Percentiles rank a stretch among this genome's conserved stretches.
These are phyloP conservation scores for Chionoecetes opilio DNA, from an alignment of 1,140 invertebrate genomes.

Conservation along the genomic window DNA sequence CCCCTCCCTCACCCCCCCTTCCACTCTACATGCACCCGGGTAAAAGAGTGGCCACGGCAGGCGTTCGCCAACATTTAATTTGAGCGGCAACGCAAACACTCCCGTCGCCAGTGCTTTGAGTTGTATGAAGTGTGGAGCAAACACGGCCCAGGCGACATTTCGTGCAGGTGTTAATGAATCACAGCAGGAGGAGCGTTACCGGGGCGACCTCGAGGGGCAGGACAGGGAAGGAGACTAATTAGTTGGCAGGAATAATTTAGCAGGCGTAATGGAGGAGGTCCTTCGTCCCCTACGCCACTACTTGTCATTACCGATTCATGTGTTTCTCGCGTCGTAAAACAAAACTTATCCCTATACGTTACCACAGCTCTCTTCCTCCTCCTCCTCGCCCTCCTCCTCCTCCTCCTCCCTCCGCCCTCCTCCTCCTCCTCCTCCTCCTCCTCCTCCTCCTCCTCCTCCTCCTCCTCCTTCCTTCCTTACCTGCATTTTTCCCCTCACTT, in stretches of 20 bases:
- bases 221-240: background rate
- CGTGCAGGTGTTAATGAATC: constrained; percentile 2
- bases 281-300: background rate
- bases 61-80: background rate
- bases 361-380: background rate
- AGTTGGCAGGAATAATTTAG: background rate
- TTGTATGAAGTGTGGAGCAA: background rate
- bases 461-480: too few relatives aligned
- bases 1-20: too few relatives aligned
- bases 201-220: background rate
- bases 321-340: too few relatives aligned
- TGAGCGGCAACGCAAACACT: constrained; percentile 14
- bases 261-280: background rate
- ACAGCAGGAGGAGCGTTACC: constrained; percentile 1
- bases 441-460: too few relatives aligned
- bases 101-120: background rate
- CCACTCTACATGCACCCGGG: background rate
- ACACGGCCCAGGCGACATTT: background rate
- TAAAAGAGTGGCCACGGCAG: background rate
- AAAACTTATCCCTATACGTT: background rate
- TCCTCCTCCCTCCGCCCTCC: background rate
- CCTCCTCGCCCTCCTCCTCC: background rate
- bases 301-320: background rate
- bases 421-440: background rate
- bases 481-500: too few relatives aligned